A percentile compares a stretch with the other conserved stretches of the same genome.
phyloP scores from a whole-genome alignment of 2,113 vertebrate species.

The Heptranchias perlo region DNA sequence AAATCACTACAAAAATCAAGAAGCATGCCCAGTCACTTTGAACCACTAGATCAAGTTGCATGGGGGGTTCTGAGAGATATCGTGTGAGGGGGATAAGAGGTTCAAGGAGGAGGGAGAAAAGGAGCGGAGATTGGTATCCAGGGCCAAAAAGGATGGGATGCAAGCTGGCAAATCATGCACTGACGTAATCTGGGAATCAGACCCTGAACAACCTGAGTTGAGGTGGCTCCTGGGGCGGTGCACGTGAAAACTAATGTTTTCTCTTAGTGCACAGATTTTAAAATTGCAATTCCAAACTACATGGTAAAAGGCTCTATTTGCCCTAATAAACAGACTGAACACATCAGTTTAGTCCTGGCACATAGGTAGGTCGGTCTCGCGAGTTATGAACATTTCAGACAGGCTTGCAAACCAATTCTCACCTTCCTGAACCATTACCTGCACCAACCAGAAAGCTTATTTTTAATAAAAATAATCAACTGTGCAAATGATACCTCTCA shows the following conservation, averaged over 20 bases:
- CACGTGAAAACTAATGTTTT: not conserved
- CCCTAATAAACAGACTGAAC: not conserved
- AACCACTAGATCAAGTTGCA: not conserved
- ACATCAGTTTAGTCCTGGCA: not conserved
- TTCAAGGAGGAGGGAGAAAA: not conserved
- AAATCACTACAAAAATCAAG: slow-evolving; percentile 6
- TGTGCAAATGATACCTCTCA: not conserved
- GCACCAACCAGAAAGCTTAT: not conserved
- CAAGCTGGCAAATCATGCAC: not conserved
- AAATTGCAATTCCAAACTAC: not conserved
- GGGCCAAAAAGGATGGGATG: not conserved
- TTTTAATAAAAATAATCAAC: not conserved
- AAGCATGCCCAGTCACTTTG: not conserved
- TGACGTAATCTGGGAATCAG: not conserved
- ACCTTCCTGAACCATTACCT: not conserved
- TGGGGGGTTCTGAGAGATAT: not conserved
- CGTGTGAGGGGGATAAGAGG: too few species aligned
- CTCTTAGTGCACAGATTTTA: not conserved
- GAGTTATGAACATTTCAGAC: not conserved
- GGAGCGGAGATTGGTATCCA: not conserved
- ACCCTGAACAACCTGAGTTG: not conserved
- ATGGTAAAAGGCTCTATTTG: not conserved
- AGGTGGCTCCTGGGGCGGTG: not conserved
- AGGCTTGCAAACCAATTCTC: not conserved
- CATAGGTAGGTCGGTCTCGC: not conserved